Evolutionary conservation across 2,888 invertebrate genomes (phyloP).

Genomic region (Hypena proboscidalis): DNA sequence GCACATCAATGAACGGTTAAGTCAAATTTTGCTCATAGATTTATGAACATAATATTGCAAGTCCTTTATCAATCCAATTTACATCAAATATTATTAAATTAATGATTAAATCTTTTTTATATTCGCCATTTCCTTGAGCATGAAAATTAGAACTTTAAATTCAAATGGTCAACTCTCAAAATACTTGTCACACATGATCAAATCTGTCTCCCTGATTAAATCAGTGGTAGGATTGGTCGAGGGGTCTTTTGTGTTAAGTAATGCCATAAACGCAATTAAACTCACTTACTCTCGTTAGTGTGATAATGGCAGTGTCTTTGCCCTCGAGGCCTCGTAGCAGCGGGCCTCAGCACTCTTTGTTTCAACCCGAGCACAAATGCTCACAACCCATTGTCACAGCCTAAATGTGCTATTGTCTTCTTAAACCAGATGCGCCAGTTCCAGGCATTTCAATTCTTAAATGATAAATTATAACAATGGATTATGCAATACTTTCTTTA

Average conservation of each 20-base stretch:
- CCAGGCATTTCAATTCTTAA: conserved; percentile 36
- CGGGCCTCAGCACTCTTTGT: conserved; percentile 53
- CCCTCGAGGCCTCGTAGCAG: conserved; percentile 58
- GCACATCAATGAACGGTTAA: too few species aligned
- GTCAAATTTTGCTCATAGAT: too few species aligned
- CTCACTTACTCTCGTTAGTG: conserved; percentile 80
- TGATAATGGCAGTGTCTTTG: conserved; percentile 77
- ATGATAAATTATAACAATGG: conserved; percentile 40
- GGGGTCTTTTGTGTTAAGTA: conserved; percentile 70
- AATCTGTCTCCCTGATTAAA: conserved; percentile 36
- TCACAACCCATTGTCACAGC: conserved; percentile 39
- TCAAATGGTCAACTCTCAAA: too few species aligned
- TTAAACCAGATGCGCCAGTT: conserved; percentile 25
- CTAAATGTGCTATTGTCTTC: too few species aligned
- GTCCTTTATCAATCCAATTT: too few species aligned
- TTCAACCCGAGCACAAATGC: conserved; percentile 33
- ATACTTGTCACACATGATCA: conserved; percentile 13
- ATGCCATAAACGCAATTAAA: conserved; percentile 82
- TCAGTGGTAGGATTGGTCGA: conserved; percentile 45
- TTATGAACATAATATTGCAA: neutral
- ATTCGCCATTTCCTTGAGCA: too few species aligned
- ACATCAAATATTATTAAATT: too few species aligned
- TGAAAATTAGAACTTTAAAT: too few species aligned
- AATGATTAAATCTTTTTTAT: too few species aligned
- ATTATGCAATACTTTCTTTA: conserved; percentile 29